These are phyloP conservation scores for Chaunax sp. DNA, from an alignment of 2,797 vertebrate species.

Conservation along the genomic window DNA sequence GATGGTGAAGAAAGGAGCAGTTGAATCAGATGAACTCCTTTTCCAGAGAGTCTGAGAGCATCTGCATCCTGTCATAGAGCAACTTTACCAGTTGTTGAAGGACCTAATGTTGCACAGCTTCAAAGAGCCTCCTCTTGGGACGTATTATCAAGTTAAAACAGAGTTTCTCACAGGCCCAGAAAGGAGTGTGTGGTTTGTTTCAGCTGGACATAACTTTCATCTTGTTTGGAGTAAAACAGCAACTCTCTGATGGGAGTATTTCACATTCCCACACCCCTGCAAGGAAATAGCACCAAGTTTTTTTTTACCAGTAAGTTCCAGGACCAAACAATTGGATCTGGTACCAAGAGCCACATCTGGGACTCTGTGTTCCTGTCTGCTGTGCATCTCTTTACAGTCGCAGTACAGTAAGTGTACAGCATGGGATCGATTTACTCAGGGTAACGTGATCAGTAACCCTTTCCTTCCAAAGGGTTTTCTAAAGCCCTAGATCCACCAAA, in stretches of 20 bases:
- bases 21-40: conserved; percentile 15
- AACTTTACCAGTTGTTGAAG: conserved; percentile 19
- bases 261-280: conserved; percentile 23
- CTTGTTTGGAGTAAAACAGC: conserved; percentile 30
- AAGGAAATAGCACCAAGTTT: conserved; percentile 28
- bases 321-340: conserved; percentile 27
- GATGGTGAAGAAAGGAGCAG: conserved; percentile 1
- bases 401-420: background rate
- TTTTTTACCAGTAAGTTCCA: conserved; percentile 18
- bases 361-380: too few species aligned
- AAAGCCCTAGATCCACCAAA: too few species aligned
- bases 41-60: conserved; percentile 4
- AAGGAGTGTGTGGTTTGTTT: conserved; percentile 39
- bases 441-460: background rate
- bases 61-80: conserved; percentile 11
- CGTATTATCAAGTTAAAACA: conserved; percentile 35
- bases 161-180: conserved; percentile 19
- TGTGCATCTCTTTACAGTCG: background rate
- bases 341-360: conserved; percentile 23
- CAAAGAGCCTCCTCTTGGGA: conserved; percentile 34
- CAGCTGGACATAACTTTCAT: conserved; percentile 27
- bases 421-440: background rate
- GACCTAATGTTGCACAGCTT: conserved; percentile 21
- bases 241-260: conserved; percentile 6
- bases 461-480: too few species aligned